These are phyloP conservation scores for Catocala sponsa DNA, from an alignment of 2,888 invertebrate genomes.

Conservation along the genomic window DNA sequence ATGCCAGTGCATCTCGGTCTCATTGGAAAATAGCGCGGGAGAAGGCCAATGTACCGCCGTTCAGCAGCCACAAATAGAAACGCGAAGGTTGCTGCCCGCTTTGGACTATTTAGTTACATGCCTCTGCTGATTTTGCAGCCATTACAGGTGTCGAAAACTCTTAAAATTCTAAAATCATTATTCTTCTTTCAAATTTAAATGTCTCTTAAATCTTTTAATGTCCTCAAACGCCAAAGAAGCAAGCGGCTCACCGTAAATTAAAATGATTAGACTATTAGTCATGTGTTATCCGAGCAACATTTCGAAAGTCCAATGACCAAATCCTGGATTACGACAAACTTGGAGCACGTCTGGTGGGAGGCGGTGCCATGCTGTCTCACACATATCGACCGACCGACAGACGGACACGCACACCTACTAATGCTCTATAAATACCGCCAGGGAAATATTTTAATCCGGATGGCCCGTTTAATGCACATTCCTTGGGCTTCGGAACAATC, in stretches of 20 bases:
- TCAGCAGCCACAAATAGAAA: slow-evolving; percentile 80
- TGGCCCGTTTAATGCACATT: slow-evolving; percentile 85
- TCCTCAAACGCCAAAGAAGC: slow-evolving; percentile 21
- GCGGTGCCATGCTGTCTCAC: slow-evolving; percentile 87
- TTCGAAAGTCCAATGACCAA: slow-evolving; percentile 70
- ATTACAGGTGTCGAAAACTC: slow-evolving; percentile 26
- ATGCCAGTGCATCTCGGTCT: slow-evolving; percentile 68
- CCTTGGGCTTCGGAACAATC: slow-evolving; percentile 75
- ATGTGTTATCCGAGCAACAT: slow-evolving; percentile 52
- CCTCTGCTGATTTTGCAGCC: slow-evolving; percentile 58
- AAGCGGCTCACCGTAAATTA: slow-evolving; percentile 34
- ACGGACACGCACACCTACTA: slow-evolving; percentile 82
- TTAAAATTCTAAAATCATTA: slow-evolving; percentile 8
- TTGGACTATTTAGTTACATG: slow-evolving; percentile 71
- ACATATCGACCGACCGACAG: slow-evolving; percentile 77
- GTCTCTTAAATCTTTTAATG: slow-evolving; percentile 16
- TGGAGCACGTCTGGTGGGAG: slow-evolving; percentile 77
- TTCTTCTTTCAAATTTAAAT: slow-evolving; percentile 19
- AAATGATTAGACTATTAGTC: slow-evolving; percentile 44
- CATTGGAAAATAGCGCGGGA: slow-evolving; percentile 77
- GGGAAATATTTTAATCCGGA: slow-evolving; percentile 87
- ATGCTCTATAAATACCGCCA: slow-evolving; percentile 84
- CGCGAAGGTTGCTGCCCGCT: slow-evolving; percentile 79
- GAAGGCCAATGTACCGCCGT: slow-evolving; percentile 82
- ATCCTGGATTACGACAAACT: slow-evolving; percentile 78